These are phyloP conservation scores for Chaenocephalus aceratus DNA, from an alignment of 2,113 vertebrate species.

Conservation along the genomic window DNA sequence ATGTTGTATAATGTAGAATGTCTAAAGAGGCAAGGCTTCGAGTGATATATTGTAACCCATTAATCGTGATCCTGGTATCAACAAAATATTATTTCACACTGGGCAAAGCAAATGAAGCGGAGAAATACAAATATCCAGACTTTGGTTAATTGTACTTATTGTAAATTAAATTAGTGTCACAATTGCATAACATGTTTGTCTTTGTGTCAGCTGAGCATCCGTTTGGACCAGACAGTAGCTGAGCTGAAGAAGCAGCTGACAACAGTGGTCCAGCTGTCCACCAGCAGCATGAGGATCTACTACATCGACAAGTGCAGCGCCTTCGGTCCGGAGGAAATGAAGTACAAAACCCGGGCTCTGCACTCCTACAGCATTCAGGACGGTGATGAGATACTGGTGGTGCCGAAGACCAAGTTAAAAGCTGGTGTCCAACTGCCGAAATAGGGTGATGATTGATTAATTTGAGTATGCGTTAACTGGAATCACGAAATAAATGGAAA, in stretches of 20 bases:
- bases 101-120: too few relatives aligned
- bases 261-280: constrained; percentile 90
- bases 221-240: constrained; percentile 96
- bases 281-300: constrained; percentile 94
- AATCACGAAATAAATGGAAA: constrained; percentile 30
- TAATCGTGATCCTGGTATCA: too few relatives aligned
- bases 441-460: constrained; percentile 27
- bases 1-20: background rate
- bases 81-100: too few relatives aligned
- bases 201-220: constrained; percentile 82
- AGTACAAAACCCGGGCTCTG: constrained; percentile 90
- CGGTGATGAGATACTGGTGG: constrained; percentile 94
- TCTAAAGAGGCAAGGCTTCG: background rate
- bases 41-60: background rate
- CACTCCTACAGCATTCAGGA: constrained; percentile 97
- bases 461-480: constrained; percentile 40
- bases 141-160: background rate
- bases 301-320: constrained; percentile 90
- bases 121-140: background rate
- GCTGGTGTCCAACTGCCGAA: constrained; percentile 3
- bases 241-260: constrained; percentile 95
- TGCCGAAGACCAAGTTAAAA: constrained; percentile 92
- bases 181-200: constrained; percentile 11
- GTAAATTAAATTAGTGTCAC: background rate
- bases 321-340: constrained; percentile 97